Evolutionary conservation across 2,797 vertebrate species (phyloP).

Genomic region (Hirundo rustica): DNA sequence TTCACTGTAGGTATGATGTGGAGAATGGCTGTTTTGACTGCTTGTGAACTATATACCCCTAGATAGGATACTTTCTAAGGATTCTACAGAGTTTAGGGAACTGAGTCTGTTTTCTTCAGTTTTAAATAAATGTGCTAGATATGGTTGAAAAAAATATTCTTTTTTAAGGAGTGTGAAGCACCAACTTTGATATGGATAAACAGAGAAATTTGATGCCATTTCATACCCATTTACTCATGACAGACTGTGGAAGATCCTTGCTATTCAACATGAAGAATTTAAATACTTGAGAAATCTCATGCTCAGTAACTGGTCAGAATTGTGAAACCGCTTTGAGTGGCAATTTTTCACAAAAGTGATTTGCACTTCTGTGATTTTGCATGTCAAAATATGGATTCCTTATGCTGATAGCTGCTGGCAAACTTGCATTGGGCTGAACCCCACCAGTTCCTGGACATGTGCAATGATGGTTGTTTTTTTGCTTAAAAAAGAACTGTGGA

Average conservation of each 20-base stretch:
- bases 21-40: neutral
- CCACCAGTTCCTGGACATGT: neutral
- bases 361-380: neutral
- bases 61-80: neutral
- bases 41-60: neutral
- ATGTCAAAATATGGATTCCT: slow-evolving; percentile 1
- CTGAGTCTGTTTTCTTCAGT: neutral
- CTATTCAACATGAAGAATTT: neutral
- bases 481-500: neutral
- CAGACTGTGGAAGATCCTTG: neutral
- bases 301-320: neutral
- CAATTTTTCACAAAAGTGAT: neutral
- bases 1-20: neutral
- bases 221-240: neutral
- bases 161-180: slow-evolving; percentile 6
- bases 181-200: neutral
- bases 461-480: neutral
- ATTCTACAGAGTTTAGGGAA: neutral
- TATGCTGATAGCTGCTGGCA: neutral
- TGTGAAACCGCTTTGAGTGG: neutral
- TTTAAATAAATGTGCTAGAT: slow-evolving; percentile 32
- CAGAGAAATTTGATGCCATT: neutral
- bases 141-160: neutral
- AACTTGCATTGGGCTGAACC: neutral
- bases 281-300: slow-evolving; percentile 4